Evolutionary conservation across 92 coral and sea anemone species (phyloP).

Genomic region (Phymanthus crucifer): DNA sequence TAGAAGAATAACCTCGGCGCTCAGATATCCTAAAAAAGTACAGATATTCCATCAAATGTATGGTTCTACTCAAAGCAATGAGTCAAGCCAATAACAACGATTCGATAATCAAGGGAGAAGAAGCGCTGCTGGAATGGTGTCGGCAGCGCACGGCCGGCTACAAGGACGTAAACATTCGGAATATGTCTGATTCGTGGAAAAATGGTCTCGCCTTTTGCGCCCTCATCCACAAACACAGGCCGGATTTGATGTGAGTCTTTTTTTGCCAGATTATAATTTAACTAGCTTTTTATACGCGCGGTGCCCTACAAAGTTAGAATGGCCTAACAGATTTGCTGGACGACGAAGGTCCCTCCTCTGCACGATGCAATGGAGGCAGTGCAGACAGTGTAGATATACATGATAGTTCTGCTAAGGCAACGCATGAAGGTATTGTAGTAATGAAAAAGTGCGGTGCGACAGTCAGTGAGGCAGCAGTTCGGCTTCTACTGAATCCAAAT

Average conservation of each 20-base stretch:
- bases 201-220: slow-evolving; percentile 86
- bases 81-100: neutral
- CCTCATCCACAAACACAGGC: slow-evolving; percentile 65
- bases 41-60: neutral
- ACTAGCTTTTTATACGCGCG: neutral
- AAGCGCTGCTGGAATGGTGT: slow-evolving; percentile 76
- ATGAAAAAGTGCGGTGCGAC: neutral
- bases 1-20: too few relatives aligned
- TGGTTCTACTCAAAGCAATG: neutral
- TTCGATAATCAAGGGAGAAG: slow-evolving; percentile 47
- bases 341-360: neutral
- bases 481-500: neutral
- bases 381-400: neutral
- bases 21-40: too few relatives aligned
- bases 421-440: neutral
- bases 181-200: slow-evolving; percentile 78
- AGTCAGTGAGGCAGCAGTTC: neutral
- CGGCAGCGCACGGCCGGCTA: slow-evolving; percentile 57
- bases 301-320: neutral
- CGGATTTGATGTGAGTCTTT: slow-evolving; percentile 79
- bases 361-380: neutral
- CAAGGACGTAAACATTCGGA: slow-evolving; percentile 54
- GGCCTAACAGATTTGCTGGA: neutral
- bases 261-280: neutral
- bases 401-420: neutral